A percentile compares a stretch with the other conserved stretches of the same genome.
Conservation (phyloP, 2,113 vertebrate genomes). For the Amia ocellicauda region DNA sequence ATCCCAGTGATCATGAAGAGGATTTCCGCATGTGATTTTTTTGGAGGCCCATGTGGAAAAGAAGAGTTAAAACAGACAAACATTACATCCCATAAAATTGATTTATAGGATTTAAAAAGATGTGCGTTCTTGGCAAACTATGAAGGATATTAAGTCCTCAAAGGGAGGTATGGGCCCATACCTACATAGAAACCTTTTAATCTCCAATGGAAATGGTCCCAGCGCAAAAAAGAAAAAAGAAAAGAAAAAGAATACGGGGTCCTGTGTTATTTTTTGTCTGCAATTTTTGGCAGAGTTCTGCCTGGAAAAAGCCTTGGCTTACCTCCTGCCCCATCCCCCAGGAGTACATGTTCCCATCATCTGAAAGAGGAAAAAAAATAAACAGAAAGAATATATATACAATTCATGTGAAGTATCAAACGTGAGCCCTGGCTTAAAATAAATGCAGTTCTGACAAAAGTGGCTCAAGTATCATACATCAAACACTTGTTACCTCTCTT, state of each 20-base stretch:
- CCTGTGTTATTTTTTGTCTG: constrained; percentile 55
- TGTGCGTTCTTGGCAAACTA: constrained; percentile 58
- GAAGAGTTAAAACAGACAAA: constrained; percentile 56
- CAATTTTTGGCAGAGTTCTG: constrained; percentile 53
- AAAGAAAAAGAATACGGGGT: no score
- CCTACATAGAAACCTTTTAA: constrained; percentile 60
- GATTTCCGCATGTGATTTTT: constrained; percentile 47
- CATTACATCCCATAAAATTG: constrained; percentile 60
- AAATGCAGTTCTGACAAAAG: constrained; percentile 85
- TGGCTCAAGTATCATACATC: constrained; percentile 84
- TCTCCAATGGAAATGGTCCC: constrained; percentile 45
- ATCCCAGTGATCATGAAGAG: constrained; percentile 38
- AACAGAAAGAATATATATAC: constrained; percentile 49
- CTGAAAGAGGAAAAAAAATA: constrained; percentile 54
- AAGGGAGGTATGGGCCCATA: constrained; percentile 50
- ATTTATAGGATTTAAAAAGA: constrained; percentile 69
- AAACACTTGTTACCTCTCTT: constrained; percentile 89
- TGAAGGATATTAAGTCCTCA: constrained; percentile 59
- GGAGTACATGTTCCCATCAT: constrained; percentile 65
- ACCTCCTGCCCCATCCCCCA: constrained; percentile 62
- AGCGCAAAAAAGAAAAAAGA: constrained; percentile 32
- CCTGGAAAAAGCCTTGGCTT: constrained; percentile 57
- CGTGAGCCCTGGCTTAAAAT: constrained; percentile 64
- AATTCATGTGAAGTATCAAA: constrained; percentile 54
- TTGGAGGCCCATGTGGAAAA: constrained; percentile 42